Conservation (phyloP, 2,797 vertebrate species). For the Semotilus atromaculatus region DNA sequence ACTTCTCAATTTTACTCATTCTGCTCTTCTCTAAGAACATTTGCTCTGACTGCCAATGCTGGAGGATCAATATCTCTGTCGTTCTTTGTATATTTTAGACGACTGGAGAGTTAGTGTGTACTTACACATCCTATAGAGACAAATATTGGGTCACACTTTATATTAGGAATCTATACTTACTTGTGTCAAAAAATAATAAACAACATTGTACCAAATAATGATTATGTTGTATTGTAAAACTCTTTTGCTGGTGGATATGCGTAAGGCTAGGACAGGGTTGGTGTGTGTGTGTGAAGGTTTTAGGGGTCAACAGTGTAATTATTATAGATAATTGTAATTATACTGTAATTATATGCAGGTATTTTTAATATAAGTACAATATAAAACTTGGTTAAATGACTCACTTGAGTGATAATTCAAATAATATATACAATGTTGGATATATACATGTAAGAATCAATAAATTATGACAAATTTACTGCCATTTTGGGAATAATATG, state of each 20-base stretch:
- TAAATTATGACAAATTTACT: background rate
- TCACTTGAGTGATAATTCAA: background rate
- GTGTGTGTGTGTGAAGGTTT: background rate
- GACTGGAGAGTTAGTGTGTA: background rate
- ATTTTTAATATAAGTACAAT: background rate
- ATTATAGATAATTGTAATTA: no score
- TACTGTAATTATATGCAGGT: no score
- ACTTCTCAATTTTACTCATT: slow-evolving; percentile 18
- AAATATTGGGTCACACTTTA: background rate
- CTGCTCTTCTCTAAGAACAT: background rate
- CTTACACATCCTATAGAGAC: background rate
- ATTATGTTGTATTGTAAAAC: no score
- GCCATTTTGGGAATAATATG: no score
- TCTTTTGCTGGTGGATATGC: no score
- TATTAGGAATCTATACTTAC: background rate
- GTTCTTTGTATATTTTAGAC: background rate
- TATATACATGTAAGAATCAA: no score
- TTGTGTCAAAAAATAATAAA: background rate
- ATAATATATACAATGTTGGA: background rate
- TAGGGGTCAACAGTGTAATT: no score
- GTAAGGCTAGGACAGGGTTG: background rate
- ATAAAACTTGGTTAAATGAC: background rate
- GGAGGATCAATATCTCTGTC: background rate
- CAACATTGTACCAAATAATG: no score
- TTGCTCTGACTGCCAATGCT: background rate